Evolutionary conservation across 2,888 invertebrate species (phyloP), one percentile per base, ranked within the genome.

Genomic region (Drosophila nigritarsus): DNA sequence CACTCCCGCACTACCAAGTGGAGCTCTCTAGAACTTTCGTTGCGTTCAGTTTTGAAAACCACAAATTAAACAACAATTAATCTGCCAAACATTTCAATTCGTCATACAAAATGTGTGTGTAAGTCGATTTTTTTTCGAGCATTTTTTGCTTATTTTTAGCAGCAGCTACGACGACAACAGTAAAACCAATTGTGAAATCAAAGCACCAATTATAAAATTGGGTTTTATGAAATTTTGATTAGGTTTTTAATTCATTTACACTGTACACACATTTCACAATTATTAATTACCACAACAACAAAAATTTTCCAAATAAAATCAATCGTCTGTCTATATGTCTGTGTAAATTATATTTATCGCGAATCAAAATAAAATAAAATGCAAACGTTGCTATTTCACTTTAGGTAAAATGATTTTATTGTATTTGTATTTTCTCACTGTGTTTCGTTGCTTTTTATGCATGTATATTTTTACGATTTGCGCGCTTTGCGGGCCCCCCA

Each of bases 11-110:
- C 54, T 18, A 3, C 9, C n/a, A 9, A 53, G 40, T 20, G 24
- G 34, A 65, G 48, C 73, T 65, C 76, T 68, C 83, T 63, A 80
- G 80, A 80, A 83, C 64, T 80, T 80, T 76, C 48, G 50, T 29
- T 65, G 51, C 29, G 29, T 36, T 65, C 8, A 34, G 9, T 45
- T 45, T 51, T 24, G 27, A 48, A 32, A 38, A 5, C 20, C 9
- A 30, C 27, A 6, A 36, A 62, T 53, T 6, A 32, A n/a, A 27
- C 32, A 38, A 20, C 9, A 24, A 30, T 63, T 66, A 3, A 27
- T 50, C 67, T 63, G 75, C 18, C 65, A 70, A 70, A 65, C 61
- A 61, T 55, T 63, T 51, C 38, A 75, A 75, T 65, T 65, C 29
- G n/a, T 24, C 7, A 45, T 24, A 15, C 30, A 45, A 32, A 58